Percentiles rank a stretch among this genome's conserved stretches.
Conservation (phyloP, 2,797 vertebrate species). For the Phoebastria nigripes region DNA sequence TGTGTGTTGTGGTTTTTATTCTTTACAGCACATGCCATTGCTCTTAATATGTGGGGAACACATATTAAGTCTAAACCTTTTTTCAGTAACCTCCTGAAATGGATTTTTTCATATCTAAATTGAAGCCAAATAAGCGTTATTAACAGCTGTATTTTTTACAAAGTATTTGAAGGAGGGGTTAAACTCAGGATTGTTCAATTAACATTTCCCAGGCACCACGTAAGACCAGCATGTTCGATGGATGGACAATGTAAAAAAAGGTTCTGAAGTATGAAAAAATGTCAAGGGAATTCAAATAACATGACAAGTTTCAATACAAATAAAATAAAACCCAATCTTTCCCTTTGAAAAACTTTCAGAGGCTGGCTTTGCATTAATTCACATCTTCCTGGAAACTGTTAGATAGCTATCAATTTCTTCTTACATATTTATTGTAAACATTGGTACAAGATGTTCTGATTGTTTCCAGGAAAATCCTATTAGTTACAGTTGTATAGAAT, state of each 20-base stretch:
- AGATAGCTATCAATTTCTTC: constrained; percentile 59
- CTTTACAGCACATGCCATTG: constrained; percentile 60
- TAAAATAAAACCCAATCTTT: neutral
- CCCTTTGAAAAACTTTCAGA: constrained; percentile 5
- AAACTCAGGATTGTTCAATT: constrained; percentile 41
- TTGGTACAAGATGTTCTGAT: constrained; percentile 62
- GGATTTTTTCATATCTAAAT: constrained; percentile 57
- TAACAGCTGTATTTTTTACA: constrained; percentile 59
- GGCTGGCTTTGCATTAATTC: neutral
- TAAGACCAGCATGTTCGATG: neutral
- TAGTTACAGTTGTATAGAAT: constrained; percentile 63
- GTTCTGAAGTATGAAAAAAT: neutral
- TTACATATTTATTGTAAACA: constrained; percentile 61
- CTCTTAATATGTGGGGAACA: constrained; percentile 61
- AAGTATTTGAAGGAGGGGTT: constrained; percentile 30
- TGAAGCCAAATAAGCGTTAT: constrained; percentile 63
- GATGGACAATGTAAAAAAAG: neutral
- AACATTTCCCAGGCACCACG: constrained; percentile 34
- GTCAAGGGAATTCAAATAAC: neutral
- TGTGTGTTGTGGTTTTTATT: constrained; percentile 67
- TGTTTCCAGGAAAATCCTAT: constrained; percentile 67
- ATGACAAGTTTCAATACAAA: neutral
- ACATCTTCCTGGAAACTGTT: constrained; percentile 46
- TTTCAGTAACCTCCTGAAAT: constrained; percentile 43
- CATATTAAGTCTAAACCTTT: constrained; percentile 55